A percentile compares a stretch with the other conserved stretches of the same genome.
These are phyloP conservation scores for Marmota monax DNA, from an alignment of 2,113 vertebrate species.

Conservation along the genomic window DNA sequence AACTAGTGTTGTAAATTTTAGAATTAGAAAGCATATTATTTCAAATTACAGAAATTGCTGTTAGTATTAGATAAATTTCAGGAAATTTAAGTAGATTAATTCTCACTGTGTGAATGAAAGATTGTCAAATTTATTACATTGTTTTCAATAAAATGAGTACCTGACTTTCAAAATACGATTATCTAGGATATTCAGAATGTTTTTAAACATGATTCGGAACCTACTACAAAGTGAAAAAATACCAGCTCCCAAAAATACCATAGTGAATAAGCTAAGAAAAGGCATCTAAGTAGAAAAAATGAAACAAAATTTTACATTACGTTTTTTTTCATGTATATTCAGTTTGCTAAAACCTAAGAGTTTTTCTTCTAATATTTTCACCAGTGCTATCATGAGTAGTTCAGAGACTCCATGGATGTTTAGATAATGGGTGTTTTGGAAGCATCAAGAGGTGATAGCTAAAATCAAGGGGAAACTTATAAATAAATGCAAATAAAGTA, in stretches of 20 bases:
- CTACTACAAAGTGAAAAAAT: not conserved
- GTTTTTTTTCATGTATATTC: not conserved
- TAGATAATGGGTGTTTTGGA: not conserved
- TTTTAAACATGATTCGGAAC: not conserved
- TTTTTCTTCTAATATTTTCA: not conserved
- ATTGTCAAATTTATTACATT: not conserved
- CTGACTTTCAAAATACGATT: not conserved
- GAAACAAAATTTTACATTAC: not conserved
- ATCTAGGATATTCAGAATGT: not conserved
- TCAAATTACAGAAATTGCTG: not conserved
- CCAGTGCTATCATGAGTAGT: not conserved
- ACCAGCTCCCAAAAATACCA: fast-evolving
- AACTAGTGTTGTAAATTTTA: not conserved
- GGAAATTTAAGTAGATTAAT: not conserved
- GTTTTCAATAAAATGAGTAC: not conserved
- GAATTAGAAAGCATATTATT: not conserved
- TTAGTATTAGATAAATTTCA: not conserved
- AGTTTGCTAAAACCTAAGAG: not conserved
- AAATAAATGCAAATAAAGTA: conserved; percentile 25
- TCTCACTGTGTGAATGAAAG: not conserved
- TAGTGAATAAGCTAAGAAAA: not conserved
- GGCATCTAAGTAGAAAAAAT: not conserved
- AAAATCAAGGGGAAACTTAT: not conserved
- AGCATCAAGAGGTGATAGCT: not conserved
- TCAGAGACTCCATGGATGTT: not conserved